Evolutionary conservation across 2,888 invertebrate genomes (phyloP).

Genomic region (Corythucha ciliata): DNA sequence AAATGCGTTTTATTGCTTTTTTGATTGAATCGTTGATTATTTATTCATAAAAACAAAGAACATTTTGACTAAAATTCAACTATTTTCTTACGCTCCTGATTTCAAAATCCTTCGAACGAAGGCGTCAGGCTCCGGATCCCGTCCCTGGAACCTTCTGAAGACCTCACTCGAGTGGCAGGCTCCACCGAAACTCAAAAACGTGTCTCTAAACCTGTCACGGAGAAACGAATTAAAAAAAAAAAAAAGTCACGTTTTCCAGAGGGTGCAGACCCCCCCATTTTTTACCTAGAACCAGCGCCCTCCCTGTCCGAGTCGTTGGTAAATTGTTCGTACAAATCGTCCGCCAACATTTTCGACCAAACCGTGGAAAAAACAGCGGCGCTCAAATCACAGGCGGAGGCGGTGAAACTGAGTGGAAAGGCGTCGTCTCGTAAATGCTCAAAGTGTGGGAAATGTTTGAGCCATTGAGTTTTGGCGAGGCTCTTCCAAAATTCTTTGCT

Average conservation of each 20-base stretch:
- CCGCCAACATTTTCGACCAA: slow-evolving; percentile 84
- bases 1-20: too few relatives aligned
- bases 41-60: too few relatives aligned
- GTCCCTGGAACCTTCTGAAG: slow-evolving; percentile 81
- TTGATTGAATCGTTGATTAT: too few relatives aligned
- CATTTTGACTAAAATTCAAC: too few relatives aligned
- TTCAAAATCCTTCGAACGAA: too few relatives aligned
- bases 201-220: slow-evolving; percentile 62
- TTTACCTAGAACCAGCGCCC: slow-evolving; percentile 37
- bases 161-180: slow-evolving; percentile 71
- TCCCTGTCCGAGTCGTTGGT: slow-evolving; percentile 40
- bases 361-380: slow-evolving; percentile 67
- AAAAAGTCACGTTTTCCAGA: slow-evolving; percentile 9
- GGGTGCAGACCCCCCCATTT: too few relatives aligned
- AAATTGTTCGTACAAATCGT: slow-evolving; percentile 82
- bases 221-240: background rate
- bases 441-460: slow-evolving; percentile 60
- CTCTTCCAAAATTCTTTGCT: slow-evolving; percentile 70
- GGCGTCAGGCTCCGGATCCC: slow-evolving; percentile 81
- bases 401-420: slow-evolving; percentile 74
- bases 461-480: slow-evolving; percentile 67
- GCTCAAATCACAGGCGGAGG: slow-evolving; percentile 71
- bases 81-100: too few relatives aligned
- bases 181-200: slow-evolving; percentile 74
- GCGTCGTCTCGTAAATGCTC: slow-evolving; percentile 68